A percentile compares a stretch with the other conserved stretches of the same genome.
phyloP scores from a whole-genome alignment of 2,888 invertebrate species.

The Chrysodeixis includens region DNA sequence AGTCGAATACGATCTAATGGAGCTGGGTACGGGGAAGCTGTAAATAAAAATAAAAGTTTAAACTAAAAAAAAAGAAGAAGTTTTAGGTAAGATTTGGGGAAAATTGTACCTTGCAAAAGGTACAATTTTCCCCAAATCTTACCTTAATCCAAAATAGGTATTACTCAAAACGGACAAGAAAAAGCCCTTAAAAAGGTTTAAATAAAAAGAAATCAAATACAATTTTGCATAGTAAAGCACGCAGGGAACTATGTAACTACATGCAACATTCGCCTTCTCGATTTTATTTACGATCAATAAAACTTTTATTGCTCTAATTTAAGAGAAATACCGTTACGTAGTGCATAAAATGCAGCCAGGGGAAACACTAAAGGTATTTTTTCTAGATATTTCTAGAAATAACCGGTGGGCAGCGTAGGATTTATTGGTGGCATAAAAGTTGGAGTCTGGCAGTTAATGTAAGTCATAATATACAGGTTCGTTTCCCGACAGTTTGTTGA shows the following conservation, averaged over 20 bases:
- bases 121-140: too few species aligned
- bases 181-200: too few species aligned
- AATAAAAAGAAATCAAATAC: constrained; percentile 22
- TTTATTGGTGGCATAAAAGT: constrained; percentile 81
- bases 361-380: constrained; percentile 61
- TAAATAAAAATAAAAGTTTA: too few species aligned
- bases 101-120: too few species aligned
- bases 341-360: constrained; percentile 59
- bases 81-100: too few species aligned
- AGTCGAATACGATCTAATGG: too few species aligned
- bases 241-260: constrained; percentile 7
- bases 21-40: too few species aligned
- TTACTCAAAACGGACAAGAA: too few species aligned
- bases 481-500: constrained; percentile 56
- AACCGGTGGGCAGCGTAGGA: constrained; percentile 61
- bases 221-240: constrained; percentile 25
- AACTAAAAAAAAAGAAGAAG: too few species aligned
- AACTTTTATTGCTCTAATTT: constrained; percentile 75
- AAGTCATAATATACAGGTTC: constrained; percentile 75
- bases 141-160: too few species aligned
- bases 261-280: constrained; percentile 43
- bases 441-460: constrained; percentile 71
- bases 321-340: constrained; percentile 67
- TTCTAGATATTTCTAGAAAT: constrained; percentile 70
- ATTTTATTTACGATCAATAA: constrained; percentile 73